phyloP scores from a whole-genome alignment of 2,888 invertebrate genomes.

The Chironomus tentans region DNA sequence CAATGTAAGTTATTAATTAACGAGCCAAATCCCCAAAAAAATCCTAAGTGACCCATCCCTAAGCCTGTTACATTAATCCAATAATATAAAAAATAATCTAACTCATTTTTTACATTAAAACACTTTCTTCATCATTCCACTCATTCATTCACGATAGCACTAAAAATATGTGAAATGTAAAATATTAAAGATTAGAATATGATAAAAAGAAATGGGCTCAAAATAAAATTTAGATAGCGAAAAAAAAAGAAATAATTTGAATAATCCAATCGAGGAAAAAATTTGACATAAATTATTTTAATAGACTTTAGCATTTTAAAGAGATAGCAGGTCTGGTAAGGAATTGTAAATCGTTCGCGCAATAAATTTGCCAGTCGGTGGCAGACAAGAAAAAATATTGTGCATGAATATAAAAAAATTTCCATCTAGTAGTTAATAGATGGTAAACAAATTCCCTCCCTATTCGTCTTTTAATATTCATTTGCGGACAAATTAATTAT shows the following conservation, averaged over 20 bases:
- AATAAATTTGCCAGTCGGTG: neutral
- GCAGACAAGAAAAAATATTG: neutral
- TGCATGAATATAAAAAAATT: neutral
- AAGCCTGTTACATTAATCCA: no score
- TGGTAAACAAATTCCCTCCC: neutral
- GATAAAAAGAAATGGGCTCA: neutral
- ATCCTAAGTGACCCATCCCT: no score
- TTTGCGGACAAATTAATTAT: conserved; percentile 26
- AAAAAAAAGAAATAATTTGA: neutral
- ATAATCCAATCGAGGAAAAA: conserved; percentile 15
- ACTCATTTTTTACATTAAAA: no score
- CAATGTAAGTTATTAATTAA: no score
- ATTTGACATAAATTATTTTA: conserved; percentile 24
- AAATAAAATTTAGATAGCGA: neutral
- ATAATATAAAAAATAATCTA: no score
- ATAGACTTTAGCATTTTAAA: neutral
- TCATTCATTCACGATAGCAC: no score
- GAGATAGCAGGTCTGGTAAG: neutral
- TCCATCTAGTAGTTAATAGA: neutral
- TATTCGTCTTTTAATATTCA: conserved; percentile 13
- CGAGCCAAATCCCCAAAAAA: no score
- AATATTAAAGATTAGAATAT: neutral
- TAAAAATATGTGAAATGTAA: no score
- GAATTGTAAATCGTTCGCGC: neutral
- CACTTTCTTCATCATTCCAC: no score